phyloP scores from a whole-genome alignment of 2,888 invertebrate genomes.

The Tigriopus californicus region DNA sequence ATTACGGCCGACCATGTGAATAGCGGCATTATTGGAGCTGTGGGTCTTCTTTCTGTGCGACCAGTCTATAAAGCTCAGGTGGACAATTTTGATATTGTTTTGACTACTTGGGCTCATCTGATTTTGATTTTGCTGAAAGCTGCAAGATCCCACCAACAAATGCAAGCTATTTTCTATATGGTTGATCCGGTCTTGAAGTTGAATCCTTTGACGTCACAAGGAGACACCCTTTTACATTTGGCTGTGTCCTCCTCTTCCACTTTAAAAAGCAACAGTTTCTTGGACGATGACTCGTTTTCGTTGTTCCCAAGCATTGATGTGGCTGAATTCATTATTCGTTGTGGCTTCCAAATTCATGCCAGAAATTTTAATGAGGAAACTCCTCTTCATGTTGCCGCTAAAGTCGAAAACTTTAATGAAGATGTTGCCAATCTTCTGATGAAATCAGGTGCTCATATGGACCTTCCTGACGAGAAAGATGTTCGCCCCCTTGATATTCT shows the following conservation, averaged over 20 bases:
- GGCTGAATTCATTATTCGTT: slow-evolving; percentile 41
- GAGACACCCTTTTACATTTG: slow-evolving; percentile 65
- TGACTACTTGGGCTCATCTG: slow-evolving; percentile 59
- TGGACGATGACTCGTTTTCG: slow-evolving; percentile 53
- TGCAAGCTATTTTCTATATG: slow-evolving; percentile 19
- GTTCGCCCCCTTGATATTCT: not conserved
- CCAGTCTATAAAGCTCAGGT: slow-evolving; percentile 57
- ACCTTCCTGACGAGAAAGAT: slow-evolving; percentile 24
- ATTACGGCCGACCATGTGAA: slow-evolving; percentile 48
- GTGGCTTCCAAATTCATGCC: slow-evolving; percentile 15
- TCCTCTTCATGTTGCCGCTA: slow-evolving; percentile 20
- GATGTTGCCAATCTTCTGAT: slow-evolving; percentile 21
- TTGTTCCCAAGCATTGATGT: slow-evolving; percentile 49
- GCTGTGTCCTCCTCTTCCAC: slow-evolving; percentile 27
- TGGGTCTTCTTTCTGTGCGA: slow-evolving; percentile 32
- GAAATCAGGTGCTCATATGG: slow-evolving; percentile 53
- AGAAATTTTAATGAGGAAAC: slow-evolving; percentile 16
- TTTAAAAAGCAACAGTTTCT: slow-evolving; percentile 23
- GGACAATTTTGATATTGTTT: slow-evolving; percentile 30
- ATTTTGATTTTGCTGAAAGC: slow-evolving; percentile 47
- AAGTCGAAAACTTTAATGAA: slow-evolving; percentile 8
- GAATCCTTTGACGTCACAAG: slow-evolving; percentile 41
- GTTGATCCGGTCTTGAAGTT: slow-evolving; percentile 18
- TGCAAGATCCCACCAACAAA: slow-evolving; percentile 25
- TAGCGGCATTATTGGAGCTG: slow-evolving; percentile 36